Base-by-base conservation (phyloP, 2,113 vertebrate genomes). In the Melanotaenia duboulayi region DNA sequence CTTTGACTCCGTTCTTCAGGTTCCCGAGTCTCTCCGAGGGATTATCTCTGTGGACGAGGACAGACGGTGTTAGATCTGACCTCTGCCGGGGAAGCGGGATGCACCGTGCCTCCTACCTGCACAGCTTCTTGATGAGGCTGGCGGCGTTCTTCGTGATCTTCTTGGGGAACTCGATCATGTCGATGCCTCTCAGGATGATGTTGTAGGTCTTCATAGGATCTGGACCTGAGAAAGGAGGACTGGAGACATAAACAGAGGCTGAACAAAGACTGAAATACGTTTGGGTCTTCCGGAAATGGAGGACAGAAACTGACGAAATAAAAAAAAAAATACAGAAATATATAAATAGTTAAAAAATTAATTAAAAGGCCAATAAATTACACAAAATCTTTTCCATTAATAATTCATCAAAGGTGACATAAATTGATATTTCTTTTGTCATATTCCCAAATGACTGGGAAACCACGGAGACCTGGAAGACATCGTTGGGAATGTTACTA, bases 101-200 rank as follows among this genome's bases (percentile, higher is more conserved):
- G 32, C 32, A 9, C 4, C 1, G 46, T 10, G 19, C 56, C 68
- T 9, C 39, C 58, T 82, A 98, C 98, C 98, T 97, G 97, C 97
- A 99, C 93, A 99, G 96, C 94, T 98, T 98, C 94, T 98, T 98
- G 89, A 98, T 99, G 92, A 99, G 94, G 81, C 95, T 97, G 94
- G 94, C 96, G 80, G 98, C 97, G 83, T 98, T 98, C 95, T 97
- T 98, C 83, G 95, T 95, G 93, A 99, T 96, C 94, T 97, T 98
- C 95, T 98, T 97, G 93, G 98, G 97, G 94, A 99, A 99, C 94
- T 99, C 97, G 71, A 99, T 97, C 97, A 98, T 97, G 90, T 98
- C 97, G 73, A 99, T 98, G 74, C 98, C 98, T 88, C 96, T 95
- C 88, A 99, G 80, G 76, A 99, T 99, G 79, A 99, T 94, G 84